Evolutionary conservation across 37 sponge, comb jelly and placozoan genomes (phyloP).

Genomic region (Agelas oroides): DNA sequence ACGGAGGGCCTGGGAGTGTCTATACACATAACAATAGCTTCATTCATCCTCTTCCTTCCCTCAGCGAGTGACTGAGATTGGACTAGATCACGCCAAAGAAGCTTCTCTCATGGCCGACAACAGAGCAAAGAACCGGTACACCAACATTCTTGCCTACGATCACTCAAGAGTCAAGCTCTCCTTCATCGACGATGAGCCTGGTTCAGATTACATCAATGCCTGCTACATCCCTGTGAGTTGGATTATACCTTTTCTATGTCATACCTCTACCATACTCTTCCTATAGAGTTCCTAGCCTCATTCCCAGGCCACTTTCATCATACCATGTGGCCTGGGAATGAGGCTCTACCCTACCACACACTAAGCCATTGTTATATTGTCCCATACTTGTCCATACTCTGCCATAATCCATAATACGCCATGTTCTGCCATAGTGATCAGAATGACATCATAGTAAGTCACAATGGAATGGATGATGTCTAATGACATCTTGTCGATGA

Average conservation of each 20-base stretch:
- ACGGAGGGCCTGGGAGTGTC: too few relatives aligned
- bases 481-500: too few relatives aligned
- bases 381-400: not conserved
- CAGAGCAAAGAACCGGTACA: slow-evolving; percentile 92
- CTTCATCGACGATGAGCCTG: slow-evolving; percentile 83
- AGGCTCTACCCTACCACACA: too few relatives aligned
- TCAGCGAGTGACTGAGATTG: slow-evolving; percentile 79
- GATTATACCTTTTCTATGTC: too few relatives aligned
- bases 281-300: not conserved
- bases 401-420: too few relatives aligned
- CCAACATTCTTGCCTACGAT: slow-evolving; percentile 91
- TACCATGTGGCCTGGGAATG: too few relatives aligned
- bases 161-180: slow-evolving; percentile 86
- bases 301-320: too few relatives aligned
- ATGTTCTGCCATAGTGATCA: not conserved
- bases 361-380: not conserved
- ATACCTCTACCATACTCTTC: not conserved
- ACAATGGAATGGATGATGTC: too few relatives aligned
- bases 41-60: too few relatives aligned
- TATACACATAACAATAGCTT: too few relatives aligned
- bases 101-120: slow-evolving; percentile 83
- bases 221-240: slow-evolving; percentile 88
- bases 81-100: slow-evolving; percentile 85
- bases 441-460: too few relatives aligned
- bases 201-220: slow-evolving; percentile 97